Evolutionary conservation across 2,113 vertebrate genomes (phyloP).

Genomic region (Helogale parvula): DNA sequence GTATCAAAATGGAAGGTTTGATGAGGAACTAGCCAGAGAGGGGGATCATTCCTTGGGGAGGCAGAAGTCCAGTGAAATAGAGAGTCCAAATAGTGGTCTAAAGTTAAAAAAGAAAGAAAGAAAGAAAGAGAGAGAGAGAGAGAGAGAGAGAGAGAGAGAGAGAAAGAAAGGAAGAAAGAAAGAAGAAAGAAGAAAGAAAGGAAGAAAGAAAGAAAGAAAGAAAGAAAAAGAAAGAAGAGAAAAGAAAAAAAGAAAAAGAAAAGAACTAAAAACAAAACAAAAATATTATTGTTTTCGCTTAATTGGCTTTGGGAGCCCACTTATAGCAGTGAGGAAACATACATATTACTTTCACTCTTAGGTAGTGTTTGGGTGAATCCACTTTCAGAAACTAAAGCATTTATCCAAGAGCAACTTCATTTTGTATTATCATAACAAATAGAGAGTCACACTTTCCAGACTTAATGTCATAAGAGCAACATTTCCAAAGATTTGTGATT

Average conservation of each 20-base stretch:
- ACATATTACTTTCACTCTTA: background rate
- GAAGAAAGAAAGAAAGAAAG: too few species aligned
- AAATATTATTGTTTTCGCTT: background rate
- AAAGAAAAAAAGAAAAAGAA: too few species aligned
- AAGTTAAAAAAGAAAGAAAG: background rate
- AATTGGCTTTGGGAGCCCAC: background rate
- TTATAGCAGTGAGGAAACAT: background rate
- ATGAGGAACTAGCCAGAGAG: background rate
- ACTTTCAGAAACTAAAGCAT: background rate
- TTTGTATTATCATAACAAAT: background rate
- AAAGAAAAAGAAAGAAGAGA: too few species aligned
- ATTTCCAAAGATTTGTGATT: background rate
- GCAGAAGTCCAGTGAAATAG: background rate
- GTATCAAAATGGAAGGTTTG: background rate
- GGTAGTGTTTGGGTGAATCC: background rate
- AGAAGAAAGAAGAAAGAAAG: too few species aligned
- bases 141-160: background rate
- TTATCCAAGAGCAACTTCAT: background rate
- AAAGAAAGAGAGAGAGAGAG: background rate
- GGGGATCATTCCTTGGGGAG: background rate
- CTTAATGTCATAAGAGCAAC: background rate
- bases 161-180: too few species aligned
- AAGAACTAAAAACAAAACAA: background rate
- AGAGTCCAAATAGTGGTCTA: background rate
- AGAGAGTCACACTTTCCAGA: background rate